Base-by-base conservation (phyloP, 2,888 invertebrate species). In the Caenorhabditis wallacei region DNA sequence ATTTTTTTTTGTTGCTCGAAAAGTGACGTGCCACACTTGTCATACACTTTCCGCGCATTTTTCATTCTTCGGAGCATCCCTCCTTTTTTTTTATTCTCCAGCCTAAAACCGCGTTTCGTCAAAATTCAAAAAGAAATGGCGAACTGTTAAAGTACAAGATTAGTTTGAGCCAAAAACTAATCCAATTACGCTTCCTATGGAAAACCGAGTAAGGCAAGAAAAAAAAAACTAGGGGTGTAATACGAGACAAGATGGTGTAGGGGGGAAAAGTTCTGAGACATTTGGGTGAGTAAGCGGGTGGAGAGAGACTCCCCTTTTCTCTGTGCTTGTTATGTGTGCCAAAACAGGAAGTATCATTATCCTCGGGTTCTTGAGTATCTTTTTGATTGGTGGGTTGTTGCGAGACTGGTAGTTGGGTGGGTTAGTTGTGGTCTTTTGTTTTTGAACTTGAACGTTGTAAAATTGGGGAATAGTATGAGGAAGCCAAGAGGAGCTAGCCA, bases 311-410 rank as follows among this genome's bases (percentile, higher is more conserved):
- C 64, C 56, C 24, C 43, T n/a, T 51, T 16, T 46, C n/a, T n/a
- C n/a, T n/a, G n/a, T 46, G 46, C 46, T 46, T 59, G 57, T 40
- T 46, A 40, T 66, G 59, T 68, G 76, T 66, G 76, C 30, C 57
- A 78, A 82, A 79, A 82, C 78, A 82, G 82, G 79, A 82, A 82
- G 82, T 74, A 78, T 82, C 74, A 79, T 78, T 74, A 78, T 78
- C 74, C 82, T 61, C 56, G 56, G n/a, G 68, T 61, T 78, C 66
- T 70, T 81, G 75, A 75, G 69, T 76, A 76, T 76, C 69, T 69
- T 76, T 48, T 76, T 61, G 68, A 76, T 76, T 76, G 76, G 76
- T 76, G 59, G 57, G 61, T 53, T n/a, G 51, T 61, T 57, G 40
- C 48, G 16, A n/a, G 46, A 37, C 5, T 40, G 20, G 59, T 54